phyloP scores from a whole-genome alignment of 2,888 invertebrate species.

The Desoria tigrina region DNA sequence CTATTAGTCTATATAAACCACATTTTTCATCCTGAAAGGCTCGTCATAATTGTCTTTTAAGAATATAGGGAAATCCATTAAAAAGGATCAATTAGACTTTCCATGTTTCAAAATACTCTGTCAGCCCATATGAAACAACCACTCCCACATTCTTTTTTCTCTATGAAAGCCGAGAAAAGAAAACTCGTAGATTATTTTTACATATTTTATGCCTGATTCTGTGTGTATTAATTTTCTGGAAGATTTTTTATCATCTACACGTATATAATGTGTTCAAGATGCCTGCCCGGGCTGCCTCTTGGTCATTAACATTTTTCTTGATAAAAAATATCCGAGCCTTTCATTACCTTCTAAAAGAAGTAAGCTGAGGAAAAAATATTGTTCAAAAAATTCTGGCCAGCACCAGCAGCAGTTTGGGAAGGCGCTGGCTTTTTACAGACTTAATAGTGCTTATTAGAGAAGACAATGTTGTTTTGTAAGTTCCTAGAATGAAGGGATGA shows the following conservation, averaged over 20 bases:
- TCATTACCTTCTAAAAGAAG: neutral
- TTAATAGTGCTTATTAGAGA: too few species aligned
- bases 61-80: too few species aligned
- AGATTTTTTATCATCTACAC: too few species aligned
- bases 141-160: neutral
- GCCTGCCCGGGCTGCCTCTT: neutral
- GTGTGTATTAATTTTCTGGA: neutral
- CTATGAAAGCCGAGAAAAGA: neutral
- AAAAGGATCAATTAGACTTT: neutral
- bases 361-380: neutral
- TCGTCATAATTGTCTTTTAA: too few species aligned
- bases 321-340: slow-evolving; percentile 5
- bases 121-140: neutral
- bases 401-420: slow-evolving; percentile 5
- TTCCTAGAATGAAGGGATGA: too few species aligned
- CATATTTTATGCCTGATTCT: neutral
- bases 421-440: neutral
- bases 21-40: too few species aligned
- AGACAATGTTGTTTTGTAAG: too few species aligned
- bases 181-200: slow-evolving; percentile 1
- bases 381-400: neutral
- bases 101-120: neutral
- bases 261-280: too few species aligned
- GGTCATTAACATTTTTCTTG: slow-evolving; percentile 16
- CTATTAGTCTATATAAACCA: too few species aligned